Conservation (phyloP, 2,113 vertebrate genomes). For the Neomonachus schauinslandi region DNA sequence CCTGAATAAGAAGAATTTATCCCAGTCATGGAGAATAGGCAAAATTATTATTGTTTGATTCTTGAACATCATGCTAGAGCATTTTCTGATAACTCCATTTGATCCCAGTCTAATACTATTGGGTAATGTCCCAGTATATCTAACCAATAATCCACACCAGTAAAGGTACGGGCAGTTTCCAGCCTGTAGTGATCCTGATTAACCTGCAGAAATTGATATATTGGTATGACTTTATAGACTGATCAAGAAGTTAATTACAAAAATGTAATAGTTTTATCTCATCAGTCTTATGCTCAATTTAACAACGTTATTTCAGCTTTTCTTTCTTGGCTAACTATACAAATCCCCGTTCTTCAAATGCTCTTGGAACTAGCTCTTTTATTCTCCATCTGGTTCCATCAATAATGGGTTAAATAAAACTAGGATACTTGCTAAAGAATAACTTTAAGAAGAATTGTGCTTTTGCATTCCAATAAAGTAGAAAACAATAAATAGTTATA, state of each 20-base stretch:
- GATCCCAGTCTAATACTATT: neutral
- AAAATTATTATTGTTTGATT: neutral
- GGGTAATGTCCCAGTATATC: neutral
- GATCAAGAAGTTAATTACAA: neutral
- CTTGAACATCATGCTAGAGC: neutral
- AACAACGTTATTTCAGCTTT: conserved; percentile 5
- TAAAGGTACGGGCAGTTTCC: neutral
- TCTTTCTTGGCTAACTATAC: neutral
- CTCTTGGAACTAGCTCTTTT: neutral
- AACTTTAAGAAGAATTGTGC: conserved; percentile 3
- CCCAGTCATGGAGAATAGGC: neutral
- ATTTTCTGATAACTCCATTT: neutral
- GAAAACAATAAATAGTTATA: neutral
- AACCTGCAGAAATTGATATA: neutral
- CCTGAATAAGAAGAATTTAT: neutral
- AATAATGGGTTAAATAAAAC: conserved; percentile 46
- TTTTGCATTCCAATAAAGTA: neutral
- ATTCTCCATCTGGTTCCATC: neutral
- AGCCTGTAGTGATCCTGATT: neutral
- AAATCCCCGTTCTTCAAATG: neutral
- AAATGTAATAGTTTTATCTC: neutral
- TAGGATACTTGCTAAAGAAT: neutral
- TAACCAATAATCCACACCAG: neutral
- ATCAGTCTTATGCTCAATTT: neutral
- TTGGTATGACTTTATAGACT: neutral